These are phyloP conservation scores for Sakesphorus luctuosus DNA, from an alignment of 2,113 vertebrate species.

Conservation along the genomic window DNA sequence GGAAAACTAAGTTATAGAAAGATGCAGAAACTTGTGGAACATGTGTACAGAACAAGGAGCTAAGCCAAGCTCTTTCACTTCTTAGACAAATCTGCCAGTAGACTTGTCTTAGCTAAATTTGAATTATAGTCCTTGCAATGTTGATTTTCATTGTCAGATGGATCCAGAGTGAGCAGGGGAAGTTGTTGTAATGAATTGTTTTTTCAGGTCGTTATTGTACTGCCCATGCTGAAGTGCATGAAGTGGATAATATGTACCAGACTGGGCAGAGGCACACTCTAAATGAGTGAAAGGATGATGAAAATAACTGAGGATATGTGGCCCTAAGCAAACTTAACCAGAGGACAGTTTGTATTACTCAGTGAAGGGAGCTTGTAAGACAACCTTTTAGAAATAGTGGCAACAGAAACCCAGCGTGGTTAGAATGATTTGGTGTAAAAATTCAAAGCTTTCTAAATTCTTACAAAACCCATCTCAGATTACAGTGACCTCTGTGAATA, in stretches of 20 bases:
- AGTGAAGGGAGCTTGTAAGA: neutral
- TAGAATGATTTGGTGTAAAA: neutral
- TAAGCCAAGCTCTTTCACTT: neutral
- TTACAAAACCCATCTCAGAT: neutral
- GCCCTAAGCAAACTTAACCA: neutral
- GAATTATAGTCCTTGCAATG: neutral
- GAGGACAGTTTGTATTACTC: neutral
- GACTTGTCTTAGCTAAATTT: neutral
- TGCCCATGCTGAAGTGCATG: neutral
- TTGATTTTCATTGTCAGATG: neutral
- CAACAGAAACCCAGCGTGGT: neutral
- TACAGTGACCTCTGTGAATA: neutral
- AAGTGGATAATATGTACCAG: neutral
- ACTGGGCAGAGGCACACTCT: neutral
- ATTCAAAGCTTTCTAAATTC: neutral
- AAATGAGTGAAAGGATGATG: neutral
- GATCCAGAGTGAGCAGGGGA: neutral
- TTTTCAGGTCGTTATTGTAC: neutral
- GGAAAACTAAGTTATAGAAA: neutral
- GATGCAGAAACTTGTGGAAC: neutral
- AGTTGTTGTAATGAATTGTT: neutral
- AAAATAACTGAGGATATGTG: neutral
- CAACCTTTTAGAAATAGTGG: neutral
- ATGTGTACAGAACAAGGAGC: neutral
- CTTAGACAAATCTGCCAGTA: neutral